phyloP scores from a whole-genome alignment of 2,888 invertebrate species.

The Lasioglossum vierecki region DNA sequence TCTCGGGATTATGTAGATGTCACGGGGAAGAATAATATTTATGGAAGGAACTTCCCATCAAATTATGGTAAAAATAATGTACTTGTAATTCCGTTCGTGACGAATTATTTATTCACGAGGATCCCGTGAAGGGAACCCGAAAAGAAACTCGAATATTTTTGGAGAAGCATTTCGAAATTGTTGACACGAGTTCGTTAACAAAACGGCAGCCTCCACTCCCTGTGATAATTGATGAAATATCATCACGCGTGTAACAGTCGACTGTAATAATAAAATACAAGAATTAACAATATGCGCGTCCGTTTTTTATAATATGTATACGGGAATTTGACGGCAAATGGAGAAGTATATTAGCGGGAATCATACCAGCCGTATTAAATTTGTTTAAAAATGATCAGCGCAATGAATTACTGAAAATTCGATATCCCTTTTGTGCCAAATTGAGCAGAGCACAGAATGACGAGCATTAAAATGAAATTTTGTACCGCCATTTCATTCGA shows the following conservation, averaged over 20 bases:
- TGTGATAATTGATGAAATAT: background rate
- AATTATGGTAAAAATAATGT: constrained; percentile 52
- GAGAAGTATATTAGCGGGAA: background rate
- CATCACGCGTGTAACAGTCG: background rate
- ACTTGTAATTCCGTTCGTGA: constrained; percentile 29
- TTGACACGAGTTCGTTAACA: background rate
- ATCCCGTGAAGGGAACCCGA: background rate
- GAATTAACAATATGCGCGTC: background rate
- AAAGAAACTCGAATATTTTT: background rate
- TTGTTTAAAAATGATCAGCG: background rate
- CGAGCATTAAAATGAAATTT: background rate
- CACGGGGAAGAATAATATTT: constrained; percentile 57
- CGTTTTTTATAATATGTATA: background rate
- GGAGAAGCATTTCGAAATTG: background rate
- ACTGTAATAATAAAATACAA: background rate
- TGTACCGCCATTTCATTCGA: background rate
- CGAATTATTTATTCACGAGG: constrained; percentile 22
- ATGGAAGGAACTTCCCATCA: constrained; percentile 39
- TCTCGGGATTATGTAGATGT: constrained; percentile 60
- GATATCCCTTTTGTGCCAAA: background rate
- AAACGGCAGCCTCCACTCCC: too few species aligned
- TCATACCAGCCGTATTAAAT: background rate
- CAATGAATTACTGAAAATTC: background rate
- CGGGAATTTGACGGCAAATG: background rate
- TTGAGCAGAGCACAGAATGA: background rate